Evolutionary conservation across 2,797 vertebrate genomes (phyloP), one percentile per base, ranked within the genome.

Genomic region (Lithobates sylvaticus): DNA sequence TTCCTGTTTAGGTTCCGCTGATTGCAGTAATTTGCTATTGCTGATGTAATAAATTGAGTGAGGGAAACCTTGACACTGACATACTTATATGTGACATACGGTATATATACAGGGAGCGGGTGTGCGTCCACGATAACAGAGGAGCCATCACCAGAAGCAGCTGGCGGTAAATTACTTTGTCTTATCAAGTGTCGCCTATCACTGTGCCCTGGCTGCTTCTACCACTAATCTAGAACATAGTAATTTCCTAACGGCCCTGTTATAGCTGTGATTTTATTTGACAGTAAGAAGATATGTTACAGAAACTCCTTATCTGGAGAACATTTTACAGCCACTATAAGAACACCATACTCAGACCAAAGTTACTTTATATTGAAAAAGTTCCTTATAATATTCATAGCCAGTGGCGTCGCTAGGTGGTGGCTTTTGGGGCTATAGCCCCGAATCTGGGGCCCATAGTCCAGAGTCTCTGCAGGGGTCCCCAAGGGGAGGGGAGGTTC

Each of bases 141-240:
- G 44, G 29, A 50, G 27, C 39, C 65, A 1, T 80, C 42, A 50
- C 78, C 47, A 39, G 29, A 50, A 44, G 68, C 44, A 67, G 68
- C 47, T 68, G 65, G 26, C 44, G 32, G 42, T 68, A 80, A 70
- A 70, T 80, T 80, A 70, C 67, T 39, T 78, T 80, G 65, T 80
- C 78, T 80, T 80, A 70, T 70, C 78, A 80, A 70, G 29, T 70
- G 65, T 70, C 67, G 9, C 67, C 78, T 34, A 50, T 29, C 42
- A 15, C 10, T 27, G 64, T 29, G 64, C 50, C 15, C 16, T n/a
- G n/a, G n/a, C n/a, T 54, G 50, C 50, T 54, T 54, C 50, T 18
- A 54, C 50, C 50, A 54, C 50, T 54, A 54, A 79, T 69, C 27
- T 42, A 47, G 77, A 79, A 47, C 64, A 29, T 9, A 16, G 34